Conservation (phyloP, 2,113 vertebrate genomes). For the Lates calcarifer region DNA sequence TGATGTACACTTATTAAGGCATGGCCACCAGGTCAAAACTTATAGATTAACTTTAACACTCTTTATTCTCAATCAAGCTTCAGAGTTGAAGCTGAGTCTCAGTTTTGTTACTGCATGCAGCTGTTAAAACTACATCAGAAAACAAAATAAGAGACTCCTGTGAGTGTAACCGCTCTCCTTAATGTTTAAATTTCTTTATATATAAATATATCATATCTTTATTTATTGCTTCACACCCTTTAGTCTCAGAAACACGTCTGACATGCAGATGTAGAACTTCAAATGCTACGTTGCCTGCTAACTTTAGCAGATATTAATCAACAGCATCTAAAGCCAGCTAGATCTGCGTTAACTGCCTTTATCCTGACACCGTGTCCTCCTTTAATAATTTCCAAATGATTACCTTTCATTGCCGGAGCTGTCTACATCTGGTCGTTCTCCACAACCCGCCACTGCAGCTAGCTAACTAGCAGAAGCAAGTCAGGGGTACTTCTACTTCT, state of each 20-base stretch:
- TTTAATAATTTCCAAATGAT: background rate
- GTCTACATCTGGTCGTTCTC: slow-evolving; percentile 14
- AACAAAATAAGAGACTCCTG: background rate
- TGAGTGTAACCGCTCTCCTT: background rate
- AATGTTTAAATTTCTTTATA: background rate
- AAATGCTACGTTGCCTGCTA: slow-evolving; percentile 24
- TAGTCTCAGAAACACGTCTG: background rate
- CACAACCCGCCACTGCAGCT: background rate
- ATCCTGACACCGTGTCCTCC: background rate
- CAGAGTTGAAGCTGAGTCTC: background rate
- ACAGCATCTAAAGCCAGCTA: background rate
- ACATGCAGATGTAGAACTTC: slow-evolving; percentile 24
- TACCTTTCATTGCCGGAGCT: slow-evolving; percentile 72
- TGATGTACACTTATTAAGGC: background rate
- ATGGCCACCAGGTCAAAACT: background rate
- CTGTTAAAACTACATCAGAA: background rate
- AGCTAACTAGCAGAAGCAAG: slow-evolving; percentile 20
- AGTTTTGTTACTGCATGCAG: background rate
- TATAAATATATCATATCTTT: too few relatives aligned
- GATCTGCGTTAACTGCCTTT: background rate
- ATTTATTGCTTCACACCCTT: background rate
- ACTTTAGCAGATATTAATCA: slow-evolving; percentile 36
- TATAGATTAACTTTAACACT: slow-evolving; percentile 4
- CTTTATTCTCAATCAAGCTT: background rate
- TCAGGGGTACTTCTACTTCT: slow-evolving; percentile 39